Percentiles rank a stretch among this genome's conserved stretches.
phyloP scores from a whole-genome alignment of 2,797 vertebrate genomes.

The Euphonia xanthogaster region DNA sequence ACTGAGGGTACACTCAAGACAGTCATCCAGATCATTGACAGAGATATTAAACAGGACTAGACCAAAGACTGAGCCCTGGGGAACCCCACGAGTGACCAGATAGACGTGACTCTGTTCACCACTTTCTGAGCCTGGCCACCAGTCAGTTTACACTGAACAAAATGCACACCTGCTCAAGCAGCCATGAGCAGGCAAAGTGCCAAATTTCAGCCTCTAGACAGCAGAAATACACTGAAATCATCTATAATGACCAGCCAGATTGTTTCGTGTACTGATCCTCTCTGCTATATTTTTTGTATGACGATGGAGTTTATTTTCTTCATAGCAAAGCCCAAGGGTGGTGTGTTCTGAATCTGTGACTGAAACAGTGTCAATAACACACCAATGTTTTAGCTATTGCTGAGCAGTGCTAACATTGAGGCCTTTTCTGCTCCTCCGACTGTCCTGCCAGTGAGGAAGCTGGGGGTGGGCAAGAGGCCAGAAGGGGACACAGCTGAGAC shows the following conservation, averaged over 20 bases:
- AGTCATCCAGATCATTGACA: background rate
- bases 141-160: background rate
- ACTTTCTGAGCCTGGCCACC: too few relatives aligned
- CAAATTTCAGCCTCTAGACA: background rate
- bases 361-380: background rate
- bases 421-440: background rate
- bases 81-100: background rate
- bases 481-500: background rate
- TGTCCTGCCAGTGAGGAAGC: background rate
- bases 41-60: background rate
- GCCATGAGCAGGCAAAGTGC: background rate
- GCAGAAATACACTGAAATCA: background rate
- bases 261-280: background rate
- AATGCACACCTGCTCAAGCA: background rate
- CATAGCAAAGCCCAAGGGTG: rapidly evolving
- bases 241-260: background rate
- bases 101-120: background rate
- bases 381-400: background rate
- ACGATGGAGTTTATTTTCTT: background rate
- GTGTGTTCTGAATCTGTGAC: background rate
- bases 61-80: background rate
- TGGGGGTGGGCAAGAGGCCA: background rate
- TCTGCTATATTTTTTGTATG: background rate
- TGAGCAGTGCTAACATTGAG: background rate
- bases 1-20: background rate